A percentile compares a stretch with the other conserved stretches of the same genome.
Evolutionary conservation across 2,113 vertebrate genomes (phyloP).

Genomic region (Isurus oxyrinchus): DNA sequence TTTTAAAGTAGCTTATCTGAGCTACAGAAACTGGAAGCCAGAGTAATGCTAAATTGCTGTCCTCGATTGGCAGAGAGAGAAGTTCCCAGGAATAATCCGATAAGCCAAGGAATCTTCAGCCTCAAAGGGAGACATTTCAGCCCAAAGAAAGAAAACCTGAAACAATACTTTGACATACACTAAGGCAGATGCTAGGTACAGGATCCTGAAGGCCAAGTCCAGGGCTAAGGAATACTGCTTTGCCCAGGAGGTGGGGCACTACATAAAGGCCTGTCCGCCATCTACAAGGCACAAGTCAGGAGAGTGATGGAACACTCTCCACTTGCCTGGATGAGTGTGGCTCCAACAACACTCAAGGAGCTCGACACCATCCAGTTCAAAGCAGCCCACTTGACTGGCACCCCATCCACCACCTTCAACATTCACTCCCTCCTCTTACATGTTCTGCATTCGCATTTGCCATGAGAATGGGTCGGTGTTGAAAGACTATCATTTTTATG

Average conservation of each 20-base stretch:
- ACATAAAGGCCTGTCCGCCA: not conserved
- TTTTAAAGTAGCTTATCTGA: slow-evolving; percentile 16
- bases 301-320: too few species aligned
- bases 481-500: too few species aligned
- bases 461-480: too few species aligned
- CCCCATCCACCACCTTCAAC: too few species aligned
- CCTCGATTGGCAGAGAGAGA: not conserved
- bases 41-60: not conserved
- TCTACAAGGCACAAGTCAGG: too few species aligned
- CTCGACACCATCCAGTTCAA: too few species aligned
- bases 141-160: not conserved
- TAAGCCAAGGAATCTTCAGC: not conserved
- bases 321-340: too few species aligned
- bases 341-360: too few species aligned
- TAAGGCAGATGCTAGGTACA: not conserved
- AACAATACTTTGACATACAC: not conserved
- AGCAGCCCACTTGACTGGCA: too few species aligned
- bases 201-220: not conserved
- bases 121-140: not conserved
- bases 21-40: not conserved
- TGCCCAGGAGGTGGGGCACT: not conserved
- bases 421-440: too few species aligned
- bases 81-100: not conserved
- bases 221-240: not conserved
- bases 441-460: too few species aligned